A percentile compares a stretch with the other conserved stretches of the same genome.
phyloP scores from a whole-genome alignment of 2,888 invertebrate genomes.

The Gnatocerus cornutus region DNA sequence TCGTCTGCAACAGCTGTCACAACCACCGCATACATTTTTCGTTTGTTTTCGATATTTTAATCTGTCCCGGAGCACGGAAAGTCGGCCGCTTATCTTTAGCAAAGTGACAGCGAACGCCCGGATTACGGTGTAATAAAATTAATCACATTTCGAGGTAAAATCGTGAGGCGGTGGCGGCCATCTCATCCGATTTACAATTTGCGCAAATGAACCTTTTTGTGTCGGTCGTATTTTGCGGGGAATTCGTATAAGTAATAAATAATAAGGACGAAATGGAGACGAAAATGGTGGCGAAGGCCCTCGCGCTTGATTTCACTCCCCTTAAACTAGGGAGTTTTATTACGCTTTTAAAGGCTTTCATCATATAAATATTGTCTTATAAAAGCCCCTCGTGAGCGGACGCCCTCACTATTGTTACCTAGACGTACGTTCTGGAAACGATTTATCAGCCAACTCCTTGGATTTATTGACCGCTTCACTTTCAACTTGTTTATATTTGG shows the following conservation, averaged over 20 bases:
- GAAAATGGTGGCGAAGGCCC: slow-evolving; percentile 18
- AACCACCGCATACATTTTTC: background rate
- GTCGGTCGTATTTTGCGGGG: slow-evolving; percentile 10
- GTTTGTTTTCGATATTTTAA: slow-evolving; percentile 4
- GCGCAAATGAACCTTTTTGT: background rate
- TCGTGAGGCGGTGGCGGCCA: background rate
- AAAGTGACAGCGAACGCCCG: background rate
- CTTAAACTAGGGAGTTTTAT: slow-evolving; percentile 60
- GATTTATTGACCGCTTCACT: slow-evolving; percentile 43
- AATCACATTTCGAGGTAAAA: no score
- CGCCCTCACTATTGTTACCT: slow-evolving; percentile 11
- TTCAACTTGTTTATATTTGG: slow-evolving; percentile 46
- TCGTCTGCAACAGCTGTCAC: background rate
- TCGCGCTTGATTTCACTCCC: slow-evolving; percentile 36
- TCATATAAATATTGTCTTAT: slow-evolving; percentile 68
- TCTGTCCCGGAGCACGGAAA: background rate
- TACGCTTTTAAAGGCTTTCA: slow-evolving; percentile 66
- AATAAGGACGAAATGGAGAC: slow-evolving; percentile 29
- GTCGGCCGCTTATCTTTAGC: background rate
- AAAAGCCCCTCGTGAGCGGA: slow-evolving; percentile 56
- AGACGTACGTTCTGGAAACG: slow-evolving; percentile 9
- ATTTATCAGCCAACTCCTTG: slow-evolving; percentile 14
- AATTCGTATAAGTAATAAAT: slow-evolving; percentile 27
- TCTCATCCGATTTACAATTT: slow-evolving; percentile 1
- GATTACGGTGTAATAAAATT: background rate